Conservation (phyloP, 30 jellyfish, hydroid and myxozoan species). For the Hydractinia echinata region DNA sequence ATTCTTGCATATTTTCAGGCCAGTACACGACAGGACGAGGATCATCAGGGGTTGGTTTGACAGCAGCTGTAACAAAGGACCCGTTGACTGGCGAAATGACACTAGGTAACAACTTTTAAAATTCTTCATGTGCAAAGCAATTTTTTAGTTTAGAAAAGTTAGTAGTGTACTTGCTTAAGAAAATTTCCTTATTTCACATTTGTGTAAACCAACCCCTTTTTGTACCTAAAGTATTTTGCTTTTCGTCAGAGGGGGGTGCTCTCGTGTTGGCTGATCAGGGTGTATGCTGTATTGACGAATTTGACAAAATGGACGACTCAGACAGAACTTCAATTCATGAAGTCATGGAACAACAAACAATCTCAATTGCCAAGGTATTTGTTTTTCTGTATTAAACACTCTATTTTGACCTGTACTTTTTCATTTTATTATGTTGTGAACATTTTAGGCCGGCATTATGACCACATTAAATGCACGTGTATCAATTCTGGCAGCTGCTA, state of each 20-base stretch:
- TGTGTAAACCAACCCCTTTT: not conserved
- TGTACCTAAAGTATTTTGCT: not conserved
- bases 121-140: no score
- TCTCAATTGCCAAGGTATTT: slow-evolving; percentile 94
- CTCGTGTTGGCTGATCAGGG: slow-evolving; percentile 98
- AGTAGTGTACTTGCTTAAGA: no score
- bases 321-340: slow-evolving; percentile 98
- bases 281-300: slow-evolving; percentile 97
- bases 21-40: slow-evolving; percentile 99
- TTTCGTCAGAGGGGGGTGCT: slow-evolving; percentile 91
- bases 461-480: slow-evolving; percentile 99
- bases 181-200: no score
- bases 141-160: no score
- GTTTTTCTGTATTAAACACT: no score
- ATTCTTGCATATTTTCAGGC: slow-evolving; percentile 41
- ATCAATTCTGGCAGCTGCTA: slow-evolving; percentile 99
- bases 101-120: slow-evolving; percentile 15
- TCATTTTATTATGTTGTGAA: not conserved
- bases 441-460: slow-evolving; percentile 93
- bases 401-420: not conserved
- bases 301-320: slow-evolving; percentile 97
- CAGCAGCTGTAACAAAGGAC: slow-evolving; percentile 99
- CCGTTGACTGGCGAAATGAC: slow-evolving; percentile 98
- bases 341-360: slow-evolving; percentile 99
- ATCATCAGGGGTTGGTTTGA: slow-evolving; percentile 98